Percentiles rank a stretch among this genome's conserved stretches.
phyloP scores from a whole-genome alignment of 2,113 vertebrate species.

The Tragelaphus buxtoni region DNA sequence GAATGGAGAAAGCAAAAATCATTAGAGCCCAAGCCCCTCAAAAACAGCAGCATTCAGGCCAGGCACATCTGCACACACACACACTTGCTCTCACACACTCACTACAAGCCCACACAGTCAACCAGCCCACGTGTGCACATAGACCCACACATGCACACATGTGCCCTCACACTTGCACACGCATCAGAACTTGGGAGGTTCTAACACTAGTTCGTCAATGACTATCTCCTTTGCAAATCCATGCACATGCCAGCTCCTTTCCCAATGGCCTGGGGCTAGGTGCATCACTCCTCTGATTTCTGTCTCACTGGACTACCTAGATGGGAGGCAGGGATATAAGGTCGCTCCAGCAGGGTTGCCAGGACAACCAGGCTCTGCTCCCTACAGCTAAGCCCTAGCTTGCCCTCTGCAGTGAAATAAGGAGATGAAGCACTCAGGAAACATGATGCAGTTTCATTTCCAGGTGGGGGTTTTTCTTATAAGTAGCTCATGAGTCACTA shows the following conservation, averaged over 20 bases:
- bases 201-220: neutral
- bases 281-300: neutral
- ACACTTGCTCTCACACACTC: neutral
- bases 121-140: too few species aligned
- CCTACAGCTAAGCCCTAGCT: neutral
- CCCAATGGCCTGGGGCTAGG: neutral
- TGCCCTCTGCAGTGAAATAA: neutral
- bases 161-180: neutral
- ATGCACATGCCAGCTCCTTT: neutral
- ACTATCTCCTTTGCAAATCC: neutral
- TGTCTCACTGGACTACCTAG: neutral
- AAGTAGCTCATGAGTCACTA: conserved; percentile 72
- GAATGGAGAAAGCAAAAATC: neutral
- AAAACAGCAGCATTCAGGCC: neutral
- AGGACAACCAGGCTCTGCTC: neutral
- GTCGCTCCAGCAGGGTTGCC: neutral
- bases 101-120: neutral
- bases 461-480: conserved; percentile 35
- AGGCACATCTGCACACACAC: neutral
- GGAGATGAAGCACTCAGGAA: conserved; percentile 52
- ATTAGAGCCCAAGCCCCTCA: neutral
- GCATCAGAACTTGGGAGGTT: neutral
- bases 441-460: conserved; percentile 58
- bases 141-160: neutral
- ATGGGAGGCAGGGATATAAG: neutral